These are phyloP conservation scores for Pomacea maculata DNA, from an alignment of 1,140 invertebrate genomes.

Conservation along the genomic window DNA sequence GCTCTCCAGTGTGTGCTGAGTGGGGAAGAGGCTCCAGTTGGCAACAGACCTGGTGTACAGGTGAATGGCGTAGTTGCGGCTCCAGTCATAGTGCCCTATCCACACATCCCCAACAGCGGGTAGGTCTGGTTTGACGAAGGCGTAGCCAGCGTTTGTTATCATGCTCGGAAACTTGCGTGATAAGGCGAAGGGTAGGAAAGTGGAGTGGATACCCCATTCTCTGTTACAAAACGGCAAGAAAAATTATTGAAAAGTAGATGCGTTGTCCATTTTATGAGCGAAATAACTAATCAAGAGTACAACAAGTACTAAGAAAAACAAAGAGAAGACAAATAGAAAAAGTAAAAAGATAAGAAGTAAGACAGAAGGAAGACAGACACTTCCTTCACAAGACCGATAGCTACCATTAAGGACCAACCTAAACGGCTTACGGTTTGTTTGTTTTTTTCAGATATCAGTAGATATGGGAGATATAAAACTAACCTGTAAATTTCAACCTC, in stretches of 20 bases:
- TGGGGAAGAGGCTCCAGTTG: neutral
- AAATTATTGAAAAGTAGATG: too few relatives aligned
- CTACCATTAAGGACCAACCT: too few relatives aligned
- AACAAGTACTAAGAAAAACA: neutral
- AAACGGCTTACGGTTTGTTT: too few relatives aligned
- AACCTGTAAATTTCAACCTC: too few relatives aligned
- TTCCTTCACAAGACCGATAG: neutral
- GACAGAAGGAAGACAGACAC: neutral
- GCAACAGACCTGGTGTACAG: slow-evolving; percentile 23
- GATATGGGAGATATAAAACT: too few relatives aligned
- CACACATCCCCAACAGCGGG: slow-evolving; percentile 8
- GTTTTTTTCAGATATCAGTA: too few relatives aligned
- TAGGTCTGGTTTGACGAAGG: slow-evolving; percentile 25
- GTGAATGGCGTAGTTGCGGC: slow-evolving; percentile 18
- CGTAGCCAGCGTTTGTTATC: slow-evolving; percentile 24
- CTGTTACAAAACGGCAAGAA: neutral
- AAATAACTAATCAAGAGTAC: neutral
- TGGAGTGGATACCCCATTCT: slow-evolving; percentile 32
- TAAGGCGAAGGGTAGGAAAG: slow-evolving; percentile 23
- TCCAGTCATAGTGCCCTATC: slow-evolving; percentile 15
- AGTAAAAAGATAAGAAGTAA: neutral
- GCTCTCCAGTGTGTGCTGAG: slow-evolving; percentile 7
- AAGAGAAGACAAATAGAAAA: neutral
- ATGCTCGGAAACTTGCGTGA: slow-evolving; percentile 4
- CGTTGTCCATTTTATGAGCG: too few relatives aligned